Evolutionary conservation across 2,113 vertebrate species (phyloP).

Genomic region (Reinhardtius hippoglossoides): DNA sequence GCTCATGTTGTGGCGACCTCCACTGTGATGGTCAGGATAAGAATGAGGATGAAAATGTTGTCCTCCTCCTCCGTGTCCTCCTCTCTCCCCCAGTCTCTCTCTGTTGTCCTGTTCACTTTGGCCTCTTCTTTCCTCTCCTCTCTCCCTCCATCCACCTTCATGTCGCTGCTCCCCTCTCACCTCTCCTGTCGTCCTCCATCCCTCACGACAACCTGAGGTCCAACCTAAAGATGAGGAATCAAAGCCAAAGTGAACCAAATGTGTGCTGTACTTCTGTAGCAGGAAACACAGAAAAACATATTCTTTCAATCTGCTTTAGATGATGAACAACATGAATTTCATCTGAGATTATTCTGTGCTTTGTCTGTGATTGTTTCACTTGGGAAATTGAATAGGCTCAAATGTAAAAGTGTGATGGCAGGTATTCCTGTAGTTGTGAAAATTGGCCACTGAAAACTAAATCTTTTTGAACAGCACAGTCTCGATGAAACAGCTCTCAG

Average conservation of each 20-base stretch:
- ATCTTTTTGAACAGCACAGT: neutral
- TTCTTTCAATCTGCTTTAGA: neutral
- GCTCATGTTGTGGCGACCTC: conserved; percentile 9
- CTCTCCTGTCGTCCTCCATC: conserved; percentile 43
- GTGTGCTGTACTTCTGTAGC: neutral
- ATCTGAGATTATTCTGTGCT: neutral
- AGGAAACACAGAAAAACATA: neutral
- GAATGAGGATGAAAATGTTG: conserved; percentile 34
- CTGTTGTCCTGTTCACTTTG: conserved; percentile 13
- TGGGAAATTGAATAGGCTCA: neutral
- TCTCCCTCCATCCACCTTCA: conserved; percentile 39
- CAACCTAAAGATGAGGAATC: conserved; percentile 30
- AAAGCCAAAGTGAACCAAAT: neutral
- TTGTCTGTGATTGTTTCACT: neutral
- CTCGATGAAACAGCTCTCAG: neutral
- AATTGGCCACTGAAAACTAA: too few species aligned
- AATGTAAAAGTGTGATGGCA: neutral
- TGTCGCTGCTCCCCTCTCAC: neutral
- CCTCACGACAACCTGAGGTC: conserved; percentile 9
- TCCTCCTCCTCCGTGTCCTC: conserved; percentile 29
- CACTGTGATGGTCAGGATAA: conserved; percentile 19
- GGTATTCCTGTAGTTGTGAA: neutral
- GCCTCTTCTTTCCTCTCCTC: conserved; percentile 20
- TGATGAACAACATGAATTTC: neutral
- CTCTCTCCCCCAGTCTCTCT: conserved; percentile 40